Conservation (phyloP, 2,113 vertebrate genomes). For the Aphelocoma coerulescens region DNA sequence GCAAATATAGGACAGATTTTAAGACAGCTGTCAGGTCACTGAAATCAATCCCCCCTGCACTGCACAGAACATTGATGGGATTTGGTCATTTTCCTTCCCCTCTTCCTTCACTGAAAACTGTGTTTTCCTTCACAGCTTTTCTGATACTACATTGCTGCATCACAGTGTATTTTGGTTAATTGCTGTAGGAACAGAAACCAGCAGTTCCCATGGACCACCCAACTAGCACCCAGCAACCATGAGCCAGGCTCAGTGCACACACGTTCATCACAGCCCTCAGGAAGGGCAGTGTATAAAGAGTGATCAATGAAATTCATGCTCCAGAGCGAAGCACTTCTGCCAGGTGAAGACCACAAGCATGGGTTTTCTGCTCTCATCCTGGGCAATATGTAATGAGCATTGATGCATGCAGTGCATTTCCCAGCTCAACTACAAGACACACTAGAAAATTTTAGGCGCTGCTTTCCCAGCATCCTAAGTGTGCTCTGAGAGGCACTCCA, state of each 20-base stretch:
- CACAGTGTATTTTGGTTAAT: not conserved
- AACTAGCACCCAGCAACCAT: not conserved
- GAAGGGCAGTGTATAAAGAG: not conserved
- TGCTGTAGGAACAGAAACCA: not conserved
- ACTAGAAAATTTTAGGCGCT: not conserved
- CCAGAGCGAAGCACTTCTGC: not conserved
- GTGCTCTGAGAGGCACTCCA: not conserved
- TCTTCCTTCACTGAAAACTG: not conserved
- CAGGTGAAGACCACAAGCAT: not conserved
- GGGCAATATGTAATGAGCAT: not conserved
- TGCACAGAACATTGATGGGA: not conserved
- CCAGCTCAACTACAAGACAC: not conserved
- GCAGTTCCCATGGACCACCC: not conserved
- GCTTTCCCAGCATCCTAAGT: rapidly evolving
- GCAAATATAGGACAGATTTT: not conserved
- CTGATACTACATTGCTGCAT: not conserved
- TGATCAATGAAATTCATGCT: rapidly evolving
- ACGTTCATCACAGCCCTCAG: not conserved
- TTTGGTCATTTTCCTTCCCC: not conserved
- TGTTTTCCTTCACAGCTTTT: not conserved
- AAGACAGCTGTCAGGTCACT: not conserved
- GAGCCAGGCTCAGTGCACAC: not conserved
- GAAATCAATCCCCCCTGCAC: not conserved
- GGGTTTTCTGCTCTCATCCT: not conserved
- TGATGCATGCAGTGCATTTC: not conserved